A percentile compares a stretch with the other conserved stretches of the same genome.
Conservation (phyloP, 2,888 invertebrate species). For the Oscheius onirici region DNA sequence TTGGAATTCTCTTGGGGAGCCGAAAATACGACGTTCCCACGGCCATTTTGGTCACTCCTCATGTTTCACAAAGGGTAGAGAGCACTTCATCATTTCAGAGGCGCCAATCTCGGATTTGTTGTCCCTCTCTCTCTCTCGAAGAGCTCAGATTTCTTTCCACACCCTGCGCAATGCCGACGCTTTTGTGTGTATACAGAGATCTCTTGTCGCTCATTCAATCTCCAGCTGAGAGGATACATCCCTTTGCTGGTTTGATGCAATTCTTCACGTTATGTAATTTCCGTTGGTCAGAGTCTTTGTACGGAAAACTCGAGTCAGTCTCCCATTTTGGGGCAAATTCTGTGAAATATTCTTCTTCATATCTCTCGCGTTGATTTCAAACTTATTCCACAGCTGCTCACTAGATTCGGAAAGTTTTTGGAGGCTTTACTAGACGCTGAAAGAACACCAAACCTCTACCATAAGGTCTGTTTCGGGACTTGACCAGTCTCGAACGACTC, state of each 20-base stretch:
- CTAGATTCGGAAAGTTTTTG: too few relatives aligned
- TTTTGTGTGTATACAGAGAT: conserved; percentile 11
- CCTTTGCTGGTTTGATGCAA: neutral
- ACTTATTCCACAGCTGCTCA: too few relatives aligned
- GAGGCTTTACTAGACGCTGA: too few relatives aligned
- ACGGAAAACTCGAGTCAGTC: neutral
- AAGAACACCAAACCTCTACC: too few relatives aligned
- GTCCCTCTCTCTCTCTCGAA: neutral
- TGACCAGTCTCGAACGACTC: too few relatives aligned
- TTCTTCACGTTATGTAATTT: neutral
- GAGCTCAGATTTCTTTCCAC: conserved; percentile 13
- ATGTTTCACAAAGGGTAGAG: neutral
- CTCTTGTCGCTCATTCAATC: conserved; percentile 1
- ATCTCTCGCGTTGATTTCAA: too few relatives aligned
- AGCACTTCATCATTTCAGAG: neutral
- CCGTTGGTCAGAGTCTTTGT: neutral
- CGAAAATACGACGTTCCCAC: neutral
- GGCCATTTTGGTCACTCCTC: conserved; percentile 1
- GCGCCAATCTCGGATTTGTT: conserved; percentile 23
- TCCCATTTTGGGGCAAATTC: too few relatives aligned
- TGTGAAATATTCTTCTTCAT: too few relatives aligned
- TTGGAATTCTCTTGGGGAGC: neutral
- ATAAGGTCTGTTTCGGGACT: too few relatives aligned
- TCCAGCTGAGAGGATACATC: neutral
- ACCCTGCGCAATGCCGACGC: conserved; percentile 1